phyloP scores from a whole-genome alignment of 2,888 invertebrate species.

The Boloria euphrosyne region DNA sequence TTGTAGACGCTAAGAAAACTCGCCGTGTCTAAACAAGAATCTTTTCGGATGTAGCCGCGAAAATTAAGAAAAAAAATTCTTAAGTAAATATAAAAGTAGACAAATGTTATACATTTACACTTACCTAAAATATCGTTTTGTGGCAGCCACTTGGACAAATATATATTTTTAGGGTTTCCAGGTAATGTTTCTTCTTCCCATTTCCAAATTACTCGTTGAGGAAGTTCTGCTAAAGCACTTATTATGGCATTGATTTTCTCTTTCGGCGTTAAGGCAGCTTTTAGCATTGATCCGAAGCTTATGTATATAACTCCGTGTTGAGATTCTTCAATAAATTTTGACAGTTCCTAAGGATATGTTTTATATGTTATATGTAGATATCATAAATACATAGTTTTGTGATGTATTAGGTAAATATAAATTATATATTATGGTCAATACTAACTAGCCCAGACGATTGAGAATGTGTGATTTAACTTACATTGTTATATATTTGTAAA shows the following conservation, averaged over 20 bases:
- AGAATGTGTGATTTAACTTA: too few relatives aligned
- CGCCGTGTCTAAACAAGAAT: too few relatives aligned
- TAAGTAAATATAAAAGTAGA: too few relatives aligned
- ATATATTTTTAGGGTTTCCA: constrained; percentile 81
- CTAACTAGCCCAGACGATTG: too few relatives aligned
- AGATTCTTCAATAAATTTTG: constrained; percentile 84
- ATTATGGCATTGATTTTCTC: constrained; percentile 83
- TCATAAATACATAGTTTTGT: too few relatives aligned
- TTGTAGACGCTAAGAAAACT: too few relatives aligned
- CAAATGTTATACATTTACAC: neutral
- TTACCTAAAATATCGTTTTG: constrained; percentile 85
- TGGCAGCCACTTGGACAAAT: constrained; percentile 84
- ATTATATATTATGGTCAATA: too few relatives aligned
- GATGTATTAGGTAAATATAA: too few relatives aligned
- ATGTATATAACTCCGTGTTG: constrained; percentile 87
- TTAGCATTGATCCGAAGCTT: constrained; percentile 89
- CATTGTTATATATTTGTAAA: too few relatives aligned
- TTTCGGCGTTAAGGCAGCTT: constrained; percentile 82
- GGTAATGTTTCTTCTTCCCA: constrained; percentile 83
- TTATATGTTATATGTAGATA: neutral
- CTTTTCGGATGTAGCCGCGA: too few relatives aligned
- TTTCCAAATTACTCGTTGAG: constrained; percentile 89
- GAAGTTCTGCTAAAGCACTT: constrained; percentile 82
- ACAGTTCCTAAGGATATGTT: constrained; percentile 71
- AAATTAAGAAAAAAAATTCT: too few relatives aligned